phyloP scores from a whole-genome alignment of 2,797 vertebrate genomes.

The Lophius americanus region DNA sequence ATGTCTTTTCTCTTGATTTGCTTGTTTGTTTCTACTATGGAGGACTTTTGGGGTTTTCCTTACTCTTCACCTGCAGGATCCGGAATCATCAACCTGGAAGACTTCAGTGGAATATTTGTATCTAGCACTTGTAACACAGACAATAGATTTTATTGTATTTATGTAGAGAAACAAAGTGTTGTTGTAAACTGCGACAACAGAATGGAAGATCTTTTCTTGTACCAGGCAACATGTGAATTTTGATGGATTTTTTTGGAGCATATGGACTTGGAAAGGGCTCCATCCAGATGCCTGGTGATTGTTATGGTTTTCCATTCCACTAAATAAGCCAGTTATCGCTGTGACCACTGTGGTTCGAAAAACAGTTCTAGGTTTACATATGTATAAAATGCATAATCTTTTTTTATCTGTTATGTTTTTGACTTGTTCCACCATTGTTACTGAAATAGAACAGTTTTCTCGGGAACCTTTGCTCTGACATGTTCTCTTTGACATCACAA shows the following conservation, averaged over 20 bases:
- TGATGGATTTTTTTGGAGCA: constrained; percentile 65
- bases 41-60: constrained; percentile 58
- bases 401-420: constrained; percentile 73
- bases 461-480: constrained; percentile 82
- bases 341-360: constrained; percentile 88
- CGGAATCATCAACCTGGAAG: constrained; percentile 70
- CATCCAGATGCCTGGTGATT: constrained; percentile 77
- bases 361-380: constrained; percentile 84
- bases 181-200: constrained; percentile 73
- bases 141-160: constrained; percentile 88
- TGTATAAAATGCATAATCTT: constrained; percentile 82
- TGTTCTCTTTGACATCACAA: constrained; percentile 89
- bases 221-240: constrained; percentile 65
- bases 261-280: constrained; percentile 80
- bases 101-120: constrained; percentile 85
- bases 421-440: constrained; percentile 85
- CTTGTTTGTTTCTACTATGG: constrained; percentile 46
- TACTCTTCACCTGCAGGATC: constrained; percentile 73
- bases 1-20: constrained; percentile 42
- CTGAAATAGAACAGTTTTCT: constrained; percentile 78
- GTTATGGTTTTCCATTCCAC: constrained; percentile 81
- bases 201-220: constrained; percentile 67
- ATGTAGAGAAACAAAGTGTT: constrained; percentile 85
- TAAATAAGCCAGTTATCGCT: constrained; percentile 84
- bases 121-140: constrained; percentile 89